Base-by-base conservation (phyloP, 2,113 vertebrate species). In the Nothoprocta perdicaria region DNA sequence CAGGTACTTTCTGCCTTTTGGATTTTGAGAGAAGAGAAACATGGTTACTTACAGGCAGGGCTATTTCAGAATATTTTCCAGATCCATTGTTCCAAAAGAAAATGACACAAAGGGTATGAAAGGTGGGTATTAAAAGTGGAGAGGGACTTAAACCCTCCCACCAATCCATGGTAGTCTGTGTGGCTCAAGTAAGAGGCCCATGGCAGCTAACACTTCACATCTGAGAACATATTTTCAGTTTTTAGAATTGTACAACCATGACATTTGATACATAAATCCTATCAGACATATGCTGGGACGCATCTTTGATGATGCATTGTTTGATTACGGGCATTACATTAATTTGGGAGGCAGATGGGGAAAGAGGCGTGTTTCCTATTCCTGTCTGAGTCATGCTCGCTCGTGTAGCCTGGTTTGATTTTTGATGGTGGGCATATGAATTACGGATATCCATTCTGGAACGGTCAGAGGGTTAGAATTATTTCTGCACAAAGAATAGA, bases 271-370 rank as follows among this genome's bases (percentile, higher is more conserved):
- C 84, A 46, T 72, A 94, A 89, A 95, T 68, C 45, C 62, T 61
- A 67, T 66, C 9, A 3, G 58, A 40, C 40, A 33, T 68, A 33
- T 60, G 91, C 84, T 95, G 94, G 91, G 95, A 94, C 93, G 92
- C 72, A 88, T 93, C 62, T 88, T 89, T 94, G 84, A 88, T 90
- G 83, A 77, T 71, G 33, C 75, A 77, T 91, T 84, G 69, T 80
- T 86, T 80, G 43, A 86, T 67, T 68, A 87, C 79, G 81, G 84
- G 68, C 78, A 77, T 85, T 92, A 74, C 24, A 55, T 91, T 95
- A 90, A 94, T 69, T 57, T 40, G 46, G 80, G 50, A 92, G 33
- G 31, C 22, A 62, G 53, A n/a, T 48, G 27, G 0, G 22, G 78
- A 92, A 76, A 89, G 74, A 78, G 73, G 75, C 33, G 38, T 82